These are phyloP conservation scores for Hyles vespertilio DNA, from an alignment of 1,140 invertebrate genomes.

Conservation along the genomic window DNA sequence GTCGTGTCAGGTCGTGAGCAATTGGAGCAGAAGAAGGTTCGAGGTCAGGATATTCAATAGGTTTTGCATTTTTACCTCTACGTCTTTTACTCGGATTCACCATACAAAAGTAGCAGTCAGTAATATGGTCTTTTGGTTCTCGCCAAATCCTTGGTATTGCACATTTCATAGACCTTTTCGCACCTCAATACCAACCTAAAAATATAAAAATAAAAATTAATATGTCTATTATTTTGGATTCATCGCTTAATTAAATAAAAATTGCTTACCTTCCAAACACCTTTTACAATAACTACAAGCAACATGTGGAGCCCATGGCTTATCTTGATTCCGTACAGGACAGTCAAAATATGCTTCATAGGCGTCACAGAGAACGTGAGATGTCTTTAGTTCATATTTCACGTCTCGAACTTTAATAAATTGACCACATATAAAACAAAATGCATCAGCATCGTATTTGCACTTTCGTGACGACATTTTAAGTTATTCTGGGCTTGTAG, in stretches of 20 bases:
- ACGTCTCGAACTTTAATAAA: constrained; percentile 30
- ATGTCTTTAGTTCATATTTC: constrained; percentile 23
- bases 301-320: constrained; percentile 24
- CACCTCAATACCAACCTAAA: no score
- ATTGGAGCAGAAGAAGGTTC: constrained; percentile 24
- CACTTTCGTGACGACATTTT: neutral
- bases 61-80: constrained; percentile 31
- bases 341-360: constrained; percentile 21
- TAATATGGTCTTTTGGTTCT: constrained; percentile 24
- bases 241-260: constrained; percentile 25
- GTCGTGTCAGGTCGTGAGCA: constrained; percentile 2
- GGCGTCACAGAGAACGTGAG: constrained; percentile 22
- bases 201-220: constrained; percentile 10
- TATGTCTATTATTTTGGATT: constrained; percentile 19
- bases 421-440: constrained; percentile 26
- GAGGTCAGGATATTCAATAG: constrained; percentile 25
- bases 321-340: constrained; percentile 27
- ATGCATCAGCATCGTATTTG: constrained; percentile 23
- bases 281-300: constrained; percentile 29
- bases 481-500: neutral
- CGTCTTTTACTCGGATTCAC: constrained; percentile 19
- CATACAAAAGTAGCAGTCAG: constrained; percentile 28
- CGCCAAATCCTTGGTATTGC: constrained; percentile 26
- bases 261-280: constrained; percentile 26
- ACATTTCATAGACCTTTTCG: constrained; percentile 18